Percentiles rank a stretch among this genome's conserved stretches.
phyloP scores from a whole-genome alignment of 1,140 invertebrate genomes.

The Neocloeon triangulifer region DNA sequence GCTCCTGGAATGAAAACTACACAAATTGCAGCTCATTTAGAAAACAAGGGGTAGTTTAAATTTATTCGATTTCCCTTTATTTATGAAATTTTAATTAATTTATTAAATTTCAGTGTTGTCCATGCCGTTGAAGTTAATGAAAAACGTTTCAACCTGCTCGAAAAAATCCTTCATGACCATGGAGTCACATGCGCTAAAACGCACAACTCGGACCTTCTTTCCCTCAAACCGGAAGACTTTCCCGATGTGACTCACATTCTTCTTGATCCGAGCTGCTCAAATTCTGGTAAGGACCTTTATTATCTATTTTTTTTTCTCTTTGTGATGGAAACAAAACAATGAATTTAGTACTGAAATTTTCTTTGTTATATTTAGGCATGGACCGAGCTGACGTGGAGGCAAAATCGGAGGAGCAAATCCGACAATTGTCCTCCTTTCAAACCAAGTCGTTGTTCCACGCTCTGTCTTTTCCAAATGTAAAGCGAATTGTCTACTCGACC shows the following conservation, averaged over 20 bases:
- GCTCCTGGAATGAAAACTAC: constrained; percentile 92
- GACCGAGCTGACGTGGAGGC: constrained; percentile 23
- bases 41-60: constrained; percentile 38
- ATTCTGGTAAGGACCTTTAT: constrained; percentile 46
- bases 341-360: constrained; percentile 3
- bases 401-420: constrained; percentile 25
- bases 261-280: constrained; percentile 88
- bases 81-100: constrained; percentile 4
- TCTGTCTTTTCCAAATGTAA: constrained; percentile 60
- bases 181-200: constrained; percentile 39
- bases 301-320: no score
- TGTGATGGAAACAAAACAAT: no score
- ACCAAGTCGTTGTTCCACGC: constrained; percentile 65
- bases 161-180: constrained; percentile 31
- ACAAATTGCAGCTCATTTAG: constrained; percentile 63
- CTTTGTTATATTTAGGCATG: constrained; percentile 24
- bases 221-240: constrained; percentile 30
- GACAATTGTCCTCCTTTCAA: constrained; percentile 59
- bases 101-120: constrained; percentile 44
- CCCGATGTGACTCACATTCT: constrained; percentile 69
- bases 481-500: constrained; percentile 81
- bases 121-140: constrained; percentile 60
- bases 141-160: constrained; percentile 33
- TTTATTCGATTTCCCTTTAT: constrained; percentile 3
- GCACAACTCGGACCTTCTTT: constrained; percentile 45